phyloP scores from a whole-genome alignment of 2,797 vertebrate genomes.

The Cyclopterus lumpus region DNA sequence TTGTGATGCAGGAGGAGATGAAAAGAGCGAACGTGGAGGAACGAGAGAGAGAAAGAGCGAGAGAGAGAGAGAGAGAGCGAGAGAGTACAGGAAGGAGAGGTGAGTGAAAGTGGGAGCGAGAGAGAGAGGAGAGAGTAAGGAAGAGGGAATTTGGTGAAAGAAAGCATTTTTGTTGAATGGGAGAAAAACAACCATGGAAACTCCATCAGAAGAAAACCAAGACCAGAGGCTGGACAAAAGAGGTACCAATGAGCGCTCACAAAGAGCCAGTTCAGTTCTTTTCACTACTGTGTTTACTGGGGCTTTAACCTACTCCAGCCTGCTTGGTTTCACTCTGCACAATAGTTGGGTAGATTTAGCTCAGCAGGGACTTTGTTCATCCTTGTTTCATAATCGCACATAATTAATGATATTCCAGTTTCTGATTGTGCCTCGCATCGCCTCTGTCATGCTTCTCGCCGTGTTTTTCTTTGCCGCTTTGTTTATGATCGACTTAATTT shows the following conservation, averaged over 20 bases:
- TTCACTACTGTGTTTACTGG: slow-evolving; percentile 75
- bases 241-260: slow-evolving; percentile 86
- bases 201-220: slow-evolving; percentile 90
- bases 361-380: background rate
- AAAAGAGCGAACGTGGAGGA: slow-evolving; percentile 45
- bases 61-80: slow-evolving; percentile 73
- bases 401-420: slow-evolving; percentile 24
- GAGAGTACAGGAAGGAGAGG: slow-evolving; percentile 57
- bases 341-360: slow-evolving; percentile 44
- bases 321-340: slow-evolving; percentile 54
- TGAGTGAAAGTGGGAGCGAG: slow-evolving; percentile 72
- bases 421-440: background rate
- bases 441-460: slow-evolving; percentile 1
- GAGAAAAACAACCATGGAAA: slow-evolving; percentile 96
- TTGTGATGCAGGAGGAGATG: slow-evolving; percentile 77
- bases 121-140: slow-evolving; percentile 59
- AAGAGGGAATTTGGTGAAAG: slow-evolving; percentile 80
- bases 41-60: slow-evolving; percentile 71
- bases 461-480: slow-evolving; percentile 6
- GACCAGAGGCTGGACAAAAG: slow-evolving; percentile 93
- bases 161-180: slow-evolving; percentile 92
- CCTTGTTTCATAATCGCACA: slow-evolving; percentile 10
- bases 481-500: slow-evolving; percentile 43
- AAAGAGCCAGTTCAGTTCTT: slow-evolving; percentile 88
- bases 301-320: slow-evolving; percentile 65